Evolutionary conservation across 2,797 vertebrate species (phyloP).

Genomic region (Galaxias olidus): DNA sequence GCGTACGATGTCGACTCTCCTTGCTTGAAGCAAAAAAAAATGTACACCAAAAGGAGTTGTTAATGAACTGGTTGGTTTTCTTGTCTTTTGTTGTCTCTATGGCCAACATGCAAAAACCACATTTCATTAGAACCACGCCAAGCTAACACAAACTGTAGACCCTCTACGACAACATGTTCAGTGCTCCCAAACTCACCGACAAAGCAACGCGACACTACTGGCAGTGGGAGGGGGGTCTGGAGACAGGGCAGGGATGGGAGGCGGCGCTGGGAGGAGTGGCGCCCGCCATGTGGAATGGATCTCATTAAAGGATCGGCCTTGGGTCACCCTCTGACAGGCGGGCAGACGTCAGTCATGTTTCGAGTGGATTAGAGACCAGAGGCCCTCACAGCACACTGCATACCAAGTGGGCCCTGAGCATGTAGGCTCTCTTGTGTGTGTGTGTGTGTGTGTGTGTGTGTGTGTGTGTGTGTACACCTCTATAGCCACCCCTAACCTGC

Average conservation of each 20-base stretch:
- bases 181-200: slow-evolving; percentile 17
- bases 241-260: slow-evolving; percentile 63
- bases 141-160: too few species aligned
- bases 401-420: neutral
- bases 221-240: slow-evolving; percentile 20
- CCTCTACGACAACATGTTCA: too few species aligned
- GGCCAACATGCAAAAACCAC: too few species aligned
- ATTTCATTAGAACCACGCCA: too few species aligned
- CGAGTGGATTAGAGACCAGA: slow-evolving; percentile 65
- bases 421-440: slow-evolving; percentile 54
- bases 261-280: slow-evolving; percentile 67
- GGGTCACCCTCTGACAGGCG: slow-evolving; percentile 81
- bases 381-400: slow-evolving; percentile 25
- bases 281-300: slow-evolving; percentile 74
- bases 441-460: slow-evolving; percentile 64
- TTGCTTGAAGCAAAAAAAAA: slow-evolving; percentile 34
- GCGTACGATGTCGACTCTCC: neutral
- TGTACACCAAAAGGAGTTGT: slow-evolving; percentile 43
- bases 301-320: slow-evolving; percentile 80
- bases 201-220: slow-evolving; percentile 10
- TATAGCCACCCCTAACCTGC: slow-evolving; percentile 13
- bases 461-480: slow-evolving; percentile 61
- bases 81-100: too few species aligned
- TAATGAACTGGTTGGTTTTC: too few species aligned
- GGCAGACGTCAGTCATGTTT: slow-evolving; percentile 75